Evolutionary conservation across 2,888 invertebrate species (phyloP).

Genomic region (Odontomyia ornata): DNA sequence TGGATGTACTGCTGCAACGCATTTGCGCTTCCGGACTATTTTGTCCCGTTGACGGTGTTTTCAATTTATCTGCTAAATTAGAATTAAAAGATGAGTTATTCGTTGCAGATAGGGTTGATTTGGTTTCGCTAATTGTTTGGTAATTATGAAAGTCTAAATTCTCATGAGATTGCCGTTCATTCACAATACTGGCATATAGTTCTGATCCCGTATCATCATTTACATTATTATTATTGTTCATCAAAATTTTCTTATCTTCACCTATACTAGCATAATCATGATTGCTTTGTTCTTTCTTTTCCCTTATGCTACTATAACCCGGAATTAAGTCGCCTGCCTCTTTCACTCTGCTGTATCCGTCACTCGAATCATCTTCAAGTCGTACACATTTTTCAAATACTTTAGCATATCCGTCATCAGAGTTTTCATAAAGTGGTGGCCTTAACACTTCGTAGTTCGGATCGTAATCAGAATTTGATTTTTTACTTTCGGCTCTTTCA

Average conservation of each 20-base stretch:
- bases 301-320: conserved; percentile 50
- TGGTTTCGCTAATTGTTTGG: conserved; percentile 53
- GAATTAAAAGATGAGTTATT: conserved; percentile 57
- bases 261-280: conserved; percentile 62
- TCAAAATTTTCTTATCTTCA: conserved; percentile 51
- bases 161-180: conserved; percentile 41
- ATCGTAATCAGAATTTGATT: conserved; percentile 71
- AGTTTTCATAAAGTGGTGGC: conserved; percentile 57
- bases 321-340: conserved; percentile 51
- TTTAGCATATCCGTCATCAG: conserved; percentile 63
- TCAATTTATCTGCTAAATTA: conserved; percentile 55
- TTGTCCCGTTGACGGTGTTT: conserved; percentile 52
- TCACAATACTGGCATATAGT: conserved; percentile 54
- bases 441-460: conserved; percentile 83
- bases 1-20: conserved; percentile 55
- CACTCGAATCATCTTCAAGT: conserved; percentile 54
- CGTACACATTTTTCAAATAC: conserved; percentile 58
- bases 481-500: conserved; percentile 56
- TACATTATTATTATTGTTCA: conserved; percentile 49
- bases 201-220: conserved; percentile 54
- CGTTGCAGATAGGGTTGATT: conserved; percentile 61
- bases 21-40: conserved; percentile 51
- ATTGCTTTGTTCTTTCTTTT: conserved; percentile 47
- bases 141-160: conserved; percentile 47
- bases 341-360: conserved; percentile 61